phyloP scores from a whole-genome alignment of 2,797 vertebrate genomes.

The Coregonus ussuriensis region DNA sequence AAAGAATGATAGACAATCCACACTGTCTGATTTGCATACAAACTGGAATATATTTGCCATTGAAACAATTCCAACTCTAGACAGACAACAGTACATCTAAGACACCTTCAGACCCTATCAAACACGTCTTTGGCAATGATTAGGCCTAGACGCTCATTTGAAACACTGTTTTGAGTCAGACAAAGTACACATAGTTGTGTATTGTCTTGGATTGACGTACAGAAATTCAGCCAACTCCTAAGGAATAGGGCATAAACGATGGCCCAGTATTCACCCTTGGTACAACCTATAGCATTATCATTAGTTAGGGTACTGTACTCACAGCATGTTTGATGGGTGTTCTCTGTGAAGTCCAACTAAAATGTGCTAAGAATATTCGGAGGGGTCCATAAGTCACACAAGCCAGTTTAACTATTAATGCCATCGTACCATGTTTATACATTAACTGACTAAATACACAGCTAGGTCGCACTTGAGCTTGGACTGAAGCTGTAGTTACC shows the following conservation, averaged over 20 bases:
- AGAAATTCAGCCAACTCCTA: neutral
- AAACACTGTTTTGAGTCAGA: no score
- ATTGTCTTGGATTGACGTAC: no score
- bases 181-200: no score
- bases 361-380: neutral
- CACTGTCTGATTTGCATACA: neutral
- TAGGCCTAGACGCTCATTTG: neutral
- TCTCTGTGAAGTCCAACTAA: neutral
- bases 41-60: neutral
- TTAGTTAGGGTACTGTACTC: constrained; percentile 22
- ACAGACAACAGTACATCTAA: neutral
- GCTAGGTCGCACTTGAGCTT: neutral
- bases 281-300: neutral
- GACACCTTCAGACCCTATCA: neutral
- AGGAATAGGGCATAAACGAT: neutral
- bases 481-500: neutral
- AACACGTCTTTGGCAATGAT: neutral
- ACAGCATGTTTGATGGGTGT: neutral
- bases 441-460: constrained; percentile 48
- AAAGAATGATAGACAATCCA: neutral
- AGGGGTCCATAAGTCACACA: neutral
- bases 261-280: neutral
- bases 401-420: constrained; percentile 36
- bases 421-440: constrained; percentile 30
- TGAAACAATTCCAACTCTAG: neutral